A percentile compares a stretch with the other conserved stretches of the same genome.
These are phyloP conservation scores for Teleiodes luculella DNA, from an alignment of 2,888 invertebrate species.

Conservation along the genomic window DNA sequence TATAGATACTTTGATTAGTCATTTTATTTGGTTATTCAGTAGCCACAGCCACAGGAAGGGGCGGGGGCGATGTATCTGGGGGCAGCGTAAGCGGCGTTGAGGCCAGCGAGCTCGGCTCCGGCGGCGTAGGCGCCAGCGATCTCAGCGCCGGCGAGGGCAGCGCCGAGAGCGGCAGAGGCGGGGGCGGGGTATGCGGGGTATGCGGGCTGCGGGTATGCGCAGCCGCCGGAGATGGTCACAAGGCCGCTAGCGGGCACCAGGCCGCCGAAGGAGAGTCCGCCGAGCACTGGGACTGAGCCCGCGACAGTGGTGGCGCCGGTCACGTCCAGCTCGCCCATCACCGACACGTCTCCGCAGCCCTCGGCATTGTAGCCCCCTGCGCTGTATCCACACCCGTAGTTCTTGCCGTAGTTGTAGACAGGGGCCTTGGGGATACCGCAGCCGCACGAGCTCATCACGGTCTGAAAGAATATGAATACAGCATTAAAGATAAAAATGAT, in stretches of 20 bases:
- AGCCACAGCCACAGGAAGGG: too few relatives aligned
- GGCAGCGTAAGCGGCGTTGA: slow-evolving; percentile 44
- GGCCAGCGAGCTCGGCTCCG: slow-evolving; percentile 28
- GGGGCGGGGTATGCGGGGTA: not conserved
- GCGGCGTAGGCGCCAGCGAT: slow-evolving; percentile 31
- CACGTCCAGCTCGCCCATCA: slow-evolving; percentile 30
- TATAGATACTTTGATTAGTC: too few relatives aligned
- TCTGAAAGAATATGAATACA: too few relatives aligned
- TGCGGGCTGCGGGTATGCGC: slow-evolving; percentile 5
- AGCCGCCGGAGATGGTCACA: slow-evolving; percentile 27
- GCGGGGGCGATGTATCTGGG: slow-evolving; percentile 45
- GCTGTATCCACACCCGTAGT: slow-evolving; percentile 20
- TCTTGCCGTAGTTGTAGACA: too few relatives aligned
- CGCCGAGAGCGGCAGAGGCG: not conserved
- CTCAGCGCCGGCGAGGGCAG: slow-evolving; percentile 13
- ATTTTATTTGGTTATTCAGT: too few relatives aligned
- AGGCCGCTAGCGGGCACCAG: slow-evolving; percentile 34
- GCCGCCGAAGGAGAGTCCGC: slow-evolving; percentile 37
- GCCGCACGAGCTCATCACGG: too few relatives aligned
- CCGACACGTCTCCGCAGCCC: slow-evolving; percentile 28
- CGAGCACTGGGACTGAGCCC: slow-evolving; percentile 40
- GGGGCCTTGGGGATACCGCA: too few relatives aligned
- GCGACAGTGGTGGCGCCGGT: slow-evolving; percentile 33
- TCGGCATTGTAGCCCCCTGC: slow-evolving; percentile 25
- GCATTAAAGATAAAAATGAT: too few relatives aligned